Evolutionary conservation across 2,797 vertebrate genomes (phyloP), one percentile per base, ranked within the genome.

Genomic region (Macropus fuliginosus): DNA sequence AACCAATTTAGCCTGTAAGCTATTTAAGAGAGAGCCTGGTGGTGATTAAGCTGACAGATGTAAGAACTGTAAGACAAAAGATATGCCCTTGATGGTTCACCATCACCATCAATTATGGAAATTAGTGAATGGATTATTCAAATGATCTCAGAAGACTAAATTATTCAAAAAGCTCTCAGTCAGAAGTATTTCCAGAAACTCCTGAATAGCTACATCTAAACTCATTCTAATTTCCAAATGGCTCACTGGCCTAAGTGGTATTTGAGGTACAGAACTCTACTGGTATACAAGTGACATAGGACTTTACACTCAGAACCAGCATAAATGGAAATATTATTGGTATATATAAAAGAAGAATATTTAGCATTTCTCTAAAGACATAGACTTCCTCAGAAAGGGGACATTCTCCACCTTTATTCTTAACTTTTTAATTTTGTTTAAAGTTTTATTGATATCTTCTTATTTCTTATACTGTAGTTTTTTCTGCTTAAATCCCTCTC

Each of bases 81-180:
- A 94, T 66, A 91, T 24, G 94, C 96, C 93, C 93, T 95, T 92
- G 91, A 81, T 91, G 54, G 94, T 91, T 94, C 94, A 74, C 95
- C 81, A 91, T 87, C 91, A 89, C 96, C 96, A 98, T 97, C 94
- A 97, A 59, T 97, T 96, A 97, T 96, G 97, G 95, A 97, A 97
- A 97, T 97, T 94, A 97, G 95, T 28, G 94, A 97, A 95, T 98
- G 95, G 97, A 97, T 97, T 97, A 97, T 97, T 98, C 95, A 97
- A 98, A 97, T 96, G 92, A 97, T 96, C 93, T 95, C 93, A 91
- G 66, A 97, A 97, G 87, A 97, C 93, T 95, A 94, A 97, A 97
- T 97, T 97, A 98, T 97, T 98, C 95, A 98, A 62, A 91, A 92
- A 97, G 92, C 89, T 97, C 95, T 97, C 66, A 90, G 95, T 97